These are phyloP conservation scores for Nephrotoma flavescens DNA, from an alignment of 2,888 invertebrate genomes.

Conservation along the genomic window DNA sequence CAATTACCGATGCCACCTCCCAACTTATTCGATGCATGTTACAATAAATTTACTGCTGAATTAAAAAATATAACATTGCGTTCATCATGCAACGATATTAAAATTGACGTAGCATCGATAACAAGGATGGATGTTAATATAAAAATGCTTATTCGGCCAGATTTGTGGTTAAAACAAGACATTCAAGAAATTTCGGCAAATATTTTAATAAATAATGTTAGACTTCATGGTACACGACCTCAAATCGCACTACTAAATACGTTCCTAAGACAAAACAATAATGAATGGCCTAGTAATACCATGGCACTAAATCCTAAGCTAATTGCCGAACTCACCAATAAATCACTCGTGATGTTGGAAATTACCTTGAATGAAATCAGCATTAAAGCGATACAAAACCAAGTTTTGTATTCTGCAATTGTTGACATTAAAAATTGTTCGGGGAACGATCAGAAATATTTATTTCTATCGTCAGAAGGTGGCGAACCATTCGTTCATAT, in stretches of 20 bases:
- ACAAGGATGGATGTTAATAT: constrained; percentile 19
- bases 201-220: neutral
- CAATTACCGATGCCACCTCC: constrained; percentile 42
- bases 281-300: neutral
- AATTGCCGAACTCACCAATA: neutral
- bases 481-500: constrained; percentile 1
- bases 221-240: neutral
- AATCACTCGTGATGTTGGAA: neutral
- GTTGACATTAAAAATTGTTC: neutral
- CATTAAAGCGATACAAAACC: neutral
- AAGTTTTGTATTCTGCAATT: neutral
- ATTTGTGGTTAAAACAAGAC: constrained; percentile 22
- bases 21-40: constrained; percentile 43
- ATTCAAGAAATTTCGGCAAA: constrained; percentile 9
- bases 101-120: constrained; percentile 17
- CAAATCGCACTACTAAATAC: neutral
- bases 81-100: neutral
- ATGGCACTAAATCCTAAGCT: neutral
- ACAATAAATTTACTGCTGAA: constrained; percentile 18
- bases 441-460: neutral
- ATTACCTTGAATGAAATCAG: neutral
- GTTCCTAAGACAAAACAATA: neutral
- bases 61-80: neutral
- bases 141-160: constrained; percentile 19
- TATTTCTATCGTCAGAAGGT: neutral